phyloP scores from a whole-genome alignment of 2,888 invertebrate species.

The Ceraclea dissimilis region DNA sequence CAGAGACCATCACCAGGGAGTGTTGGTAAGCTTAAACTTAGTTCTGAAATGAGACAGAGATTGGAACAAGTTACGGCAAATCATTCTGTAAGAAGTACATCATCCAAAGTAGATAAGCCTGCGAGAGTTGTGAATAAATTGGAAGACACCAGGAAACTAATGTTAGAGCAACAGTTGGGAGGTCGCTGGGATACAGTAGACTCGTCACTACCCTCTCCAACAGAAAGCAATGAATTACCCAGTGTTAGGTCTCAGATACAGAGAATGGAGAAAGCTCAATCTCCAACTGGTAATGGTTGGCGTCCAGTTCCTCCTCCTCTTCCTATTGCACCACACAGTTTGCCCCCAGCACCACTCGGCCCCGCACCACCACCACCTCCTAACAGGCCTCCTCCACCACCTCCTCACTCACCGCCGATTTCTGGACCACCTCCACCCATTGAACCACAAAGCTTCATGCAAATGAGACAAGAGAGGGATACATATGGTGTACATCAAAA shows the following conservation, averaged over 20 bases:
- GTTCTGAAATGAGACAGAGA: conserved; percentile 86
- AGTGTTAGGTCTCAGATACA: conserved; percentile 49
- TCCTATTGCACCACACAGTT: conserved; percentile 44
- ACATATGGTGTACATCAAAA: conserved; percentile 68
- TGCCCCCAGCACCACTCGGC: conserved; percentile 53
- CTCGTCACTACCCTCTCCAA: conserved; percentile 25
- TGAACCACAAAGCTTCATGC: conserved; percentile 54
- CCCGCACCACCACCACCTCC: conserved; percentile 59
- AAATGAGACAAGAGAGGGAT: conserved; percentile 61
- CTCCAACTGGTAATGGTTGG: conserved; percentile 30
- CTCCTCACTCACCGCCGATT: conserved; percentile 48
- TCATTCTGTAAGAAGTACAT: conserved; percentile 69
- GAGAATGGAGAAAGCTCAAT: conserved; percentile 49
- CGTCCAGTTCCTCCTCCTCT: conserved; percentile 56
- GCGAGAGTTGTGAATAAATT: conserved; percentile 70
- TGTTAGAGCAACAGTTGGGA: conserved; percentile 79
- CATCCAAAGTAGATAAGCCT: conserved; percentile 60
- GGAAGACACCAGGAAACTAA: conserved; percentile 76
- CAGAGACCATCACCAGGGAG: conserved; percentile 78
- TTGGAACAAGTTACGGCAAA: conserved; percentile 84
- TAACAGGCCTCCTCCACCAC: conserved; percentile 50
- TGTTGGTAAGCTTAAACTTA: conserved; percentile 82
- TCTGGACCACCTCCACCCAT: conserved; percentile 62
- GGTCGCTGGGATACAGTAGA: conserved; percentile 54
- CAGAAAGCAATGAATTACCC: conserved; percentile 29